A percentile compares a stretch with the other conserved stretches of the same genome.
Evolutionary conservation across 2,797 vertebrate species (phyloP).

Genomic region (Ctenochaetus hawaiiensis): DNA sequence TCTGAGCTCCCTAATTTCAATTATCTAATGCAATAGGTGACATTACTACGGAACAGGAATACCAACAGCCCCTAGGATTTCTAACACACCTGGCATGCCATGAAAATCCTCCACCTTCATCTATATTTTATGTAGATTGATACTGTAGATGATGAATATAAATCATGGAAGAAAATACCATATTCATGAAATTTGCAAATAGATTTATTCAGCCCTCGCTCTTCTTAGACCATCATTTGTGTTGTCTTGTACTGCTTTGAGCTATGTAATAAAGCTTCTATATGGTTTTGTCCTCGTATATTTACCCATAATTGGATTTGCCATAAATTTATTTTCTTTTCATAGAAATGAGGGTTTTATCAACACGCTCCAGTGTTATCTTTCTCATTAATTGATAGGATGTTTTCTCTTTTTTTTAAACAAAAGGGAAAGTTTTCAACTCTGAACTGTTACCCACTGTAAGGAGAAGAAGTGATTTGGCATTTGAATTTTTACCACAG

Average conservation of each 20-base stretch:
- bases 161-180: neutral
- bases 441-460: neutral
- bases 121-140: conserved; percentile 1
- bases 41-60: conserved; percentile 24
- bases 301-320: neutral
- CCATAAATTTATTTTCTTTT: neutral
- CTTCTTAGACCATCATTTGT: neutral
- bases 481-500: conserved; percentile 3
- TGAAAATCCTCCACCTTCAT: neutral
- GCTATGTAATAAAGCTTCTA: neutral
- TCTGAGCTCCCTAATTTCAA: conserved; percentile 18
- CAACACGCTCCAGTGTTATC: neutral
- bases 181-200: conserved; percentile 1
- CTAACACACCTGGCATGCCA: conserved; percentile 10
- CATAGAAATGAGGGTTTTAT: neutral
- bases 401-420: neutral
- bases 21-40: conserved; percentile 29
- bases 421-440: neutral
- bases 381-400: neutral
- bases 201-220: conserved; percentile 7
- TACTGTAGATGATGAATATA: neutral
- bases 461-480: neutral
- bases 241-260: neutral
- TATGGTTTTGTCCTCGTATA: neutral
- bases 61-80: conserved; percentile 18